Base-by-base conservation (phyloP, 1,140 invertebrate species). In the Meloidogyne hapla region DNA sequence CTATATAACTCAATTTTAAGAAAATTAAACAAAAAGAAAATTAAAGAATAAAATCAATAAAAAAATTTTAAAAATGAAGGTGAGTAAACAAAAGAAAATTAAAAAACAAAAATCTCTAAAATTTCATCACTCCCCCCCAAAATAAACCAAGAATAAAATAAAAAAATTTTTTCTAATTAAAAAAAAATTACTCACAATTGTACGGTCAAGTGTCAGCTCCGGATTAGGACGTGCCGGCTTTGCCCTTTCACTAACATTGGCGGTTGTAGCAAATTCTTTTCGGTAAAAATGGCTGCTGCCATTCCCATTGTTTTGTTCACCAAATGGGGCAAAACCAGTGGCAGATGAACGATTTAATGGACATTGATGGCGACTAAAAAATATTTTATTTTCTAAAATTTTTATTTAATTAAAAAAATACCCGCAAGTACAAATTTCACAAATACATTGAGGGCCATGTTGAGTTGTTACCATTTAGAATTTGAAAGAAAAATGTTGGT, bases 391-490 rank as follows among this genome's bases (percentile, higher is more conserved):
- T n/a, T n/a, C 5, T 48, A 48, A 48, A 48, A 48, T 56, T 45
- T 33, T 33, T 33, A 2, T 33, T 33, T 2, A 33, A 33, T 33
- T 33, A 48, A 48, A 48, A 48, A 18, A 2, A 56, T 4, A 75
- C 74, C 74, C 74, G 74, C 74, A 75, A 18, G 74, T 75, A 38
- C 74, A 75, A 61, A 75, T 75, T 75, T 75, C 74, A 63, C 74
- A 75, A 75, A 75, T 75, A 38, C 74, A 75, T 63, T 69, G 64
- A n/a, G 74, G 64, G 13, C 74, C 74, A 40, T 75, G 74, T 66
- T 42, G 21, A 62, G 40, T 42, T 18, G 40, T 48, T 38, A 25
- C 21, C 70, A 28, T 61, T 21, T 23, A 13, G 13, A 70, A 23
- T 70, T 42, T n/a, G n/a, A n/a, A n/a, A n/a, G 13, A 18, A 25